Percentiles rank a stretch among this genome's conserved stretches.
These are phyloP conservation scores for Amphiprion ocellaris DNA, from an alignment of 2,113 vertebrate species.

Conservation along the genomic window DNA sequence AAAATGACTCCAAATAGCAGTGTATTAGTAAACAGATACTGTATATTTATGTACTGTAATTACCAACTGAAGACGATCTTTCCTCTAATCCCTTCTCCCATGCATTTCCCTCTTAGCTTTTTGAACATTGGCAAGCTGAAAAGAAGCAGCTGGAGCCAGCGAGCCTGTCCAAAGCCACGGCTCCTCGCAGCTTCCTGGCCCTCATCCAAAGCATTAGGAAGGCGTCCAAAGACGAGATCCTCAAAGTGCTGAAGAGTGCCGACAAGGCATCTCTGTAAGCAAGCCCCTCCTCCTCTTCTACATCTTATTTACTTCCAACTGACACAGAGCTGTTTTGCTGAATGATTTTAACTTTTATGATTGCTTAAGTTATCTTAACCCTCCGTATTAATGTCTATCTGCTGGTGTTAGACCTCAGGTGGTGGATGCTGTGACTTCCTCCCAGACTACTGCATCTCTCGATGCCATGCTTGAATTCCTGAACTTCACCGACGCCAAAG, in stretches of 20 bases:
- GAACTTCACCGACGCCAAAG: constrained; percentile 91
- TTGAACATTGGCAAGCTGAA: constrained; percentile 89
- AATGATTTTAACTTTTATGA: neutral
- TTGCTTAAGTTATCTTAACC: neutral
- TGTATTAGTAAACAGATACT: constrained; percentile 32
- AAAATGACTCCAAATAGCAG: constrained; percentile 5
- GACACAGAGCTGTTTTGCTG: neutral
- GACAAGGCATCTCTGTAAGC: constrained; percentile 91
- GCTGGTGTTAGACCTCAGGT: constrained; percentile 89
- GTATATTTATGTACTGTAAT: constrained; percentile 46
- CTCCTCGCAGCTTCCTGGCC: constrained; percentile 90
- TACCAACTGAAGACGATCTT: constrained; percentile 37
- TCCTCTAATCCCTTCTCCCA: constrained; percentile 33
- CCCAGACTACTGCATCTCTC: constrained; percentile 92
- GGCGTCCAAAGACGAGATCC: constrained; percentile 90
- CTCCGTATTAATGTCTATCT: constrained; percentile 8
- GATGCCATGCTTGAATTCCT: constrained; percentile 92
- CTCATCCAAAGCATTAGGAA: constrained; percentile 92
- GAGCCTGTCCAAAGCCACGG: constrained; percentile 88
- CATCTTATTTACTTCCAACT: constrained; percentile 9
- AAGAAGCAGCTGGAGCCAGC: constrained; percentile 89
- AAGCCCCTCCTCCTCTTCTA: constrained; percentile 21
- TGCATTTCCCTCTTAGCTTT: constrained; percentile 78
- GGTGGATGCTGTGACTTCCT: constrained; percentile 93
- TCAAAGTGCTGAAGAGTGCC: constrained; percentile 89